phyloP scores from a whole-genome alignment of 2,888 invertebrate species.

The Fissipunctia ypsillon region DNA sequence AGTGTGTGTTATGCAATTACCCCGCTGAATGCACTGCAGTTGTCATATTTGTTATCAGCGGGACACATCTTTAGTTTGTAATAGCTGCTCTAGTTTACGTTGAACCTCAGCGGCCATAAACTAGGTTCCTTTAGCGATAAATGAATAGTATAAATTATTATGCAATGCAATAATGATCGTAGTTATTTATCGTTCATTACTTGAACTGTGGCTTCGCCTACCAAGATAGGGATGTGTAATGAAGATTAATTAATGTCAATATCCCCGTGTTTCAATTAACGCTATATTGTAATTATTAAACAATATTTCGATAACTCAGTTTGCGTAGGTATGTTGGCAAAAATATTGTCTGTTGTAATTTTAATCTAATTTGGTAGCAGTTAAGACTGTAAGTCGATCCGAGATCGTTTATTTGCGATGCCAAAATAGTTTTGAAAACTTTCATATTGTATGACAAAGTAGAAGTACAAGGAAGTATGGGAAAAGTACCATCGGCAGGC shows the following conservation, averaged over 20 bases:
- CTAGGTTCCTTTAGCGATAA: background rate
- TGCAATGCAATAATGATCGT: background rate
- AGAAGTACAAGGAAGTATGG: too few relatives aligned
- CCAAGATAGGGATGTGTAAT: slow-evolving; percentile 38
- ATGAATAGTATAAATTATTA: slow-evolving; percentile 6
- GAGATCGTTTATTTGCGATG: too few relatives aligned
- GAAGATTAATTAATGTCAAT: slow-evolving; percentile 10
- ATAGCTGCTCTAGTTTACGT: too few relatives aligned
- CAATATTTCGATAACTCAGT: slow-evolving; percentile 7
- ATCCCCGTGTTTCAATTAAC: slow-evolving; percentile 13
- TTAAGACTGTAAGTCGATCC: background rate
- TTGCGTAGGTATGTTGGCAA: background rate
- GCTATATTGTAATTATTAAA: background rate
- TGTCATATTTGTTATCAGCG: too few relatives aligned
- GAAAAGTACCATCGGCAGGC: too few relatives aligned
- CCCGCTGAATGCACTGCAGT: too few relatives aligned
- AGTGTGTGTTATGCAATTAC: too few relatives aligned
- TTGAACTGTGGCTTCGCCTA: slow-evolving; percentile 43
- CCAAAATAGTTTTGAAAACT: background rate
- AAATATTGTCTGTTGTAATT: background rate
- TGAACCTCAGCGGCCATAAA: too few relatives aligned
- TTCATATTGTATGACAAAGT: too few relatives aligned
- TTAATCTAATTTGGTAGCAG: background rate
- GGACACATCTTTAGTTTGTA: too few relatives aligned
- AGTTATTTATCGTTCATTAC: slow-evolving; percentile 13